Percentiles rank a stretch among this genome's conserved stretches.
phyloP scores from a whole-genome alignment of 2,113 vertebrate genomes.

The Atlantisia rogersi region DNA sequence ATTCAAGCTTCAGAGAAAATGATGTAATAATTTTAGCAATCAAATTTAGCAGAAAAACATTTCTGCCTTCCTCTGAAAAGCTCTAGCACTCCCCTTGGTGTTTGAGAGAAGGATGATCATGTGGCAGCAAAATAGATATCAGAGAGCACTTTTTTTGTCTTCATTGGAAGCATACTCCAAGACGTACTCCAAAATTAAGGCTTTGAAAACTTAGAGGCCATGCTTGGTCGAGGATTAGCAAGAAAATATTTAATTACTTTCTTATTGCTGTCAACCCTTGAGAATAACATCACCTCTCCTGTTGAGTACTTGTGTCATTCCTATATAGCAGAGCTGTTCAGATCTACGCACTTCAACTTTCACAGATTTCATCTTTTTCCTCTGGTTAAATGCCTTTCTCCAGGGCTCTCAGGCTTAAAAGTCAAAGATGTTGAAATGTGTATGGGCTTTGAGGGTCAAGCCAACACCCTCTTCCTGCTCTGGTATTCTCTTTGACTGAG shows the following conservation, averaged over 20 bases:
- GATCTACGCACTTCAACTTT: background rate
- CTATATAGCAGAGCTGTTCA: background rate
- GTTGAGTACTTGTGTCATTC: background rate
- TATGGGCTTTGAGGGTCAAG: background rate
- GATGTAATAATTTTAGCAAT: background rate
- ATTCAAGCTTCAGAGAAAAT: background rate
- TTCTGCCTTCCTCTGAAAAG: background rate
- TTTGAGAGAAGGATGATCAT: background rate
- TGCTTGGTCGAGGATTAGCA: background rate
- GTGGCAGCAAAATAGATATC: background rate
- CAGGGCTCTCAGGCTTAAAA: background rate
- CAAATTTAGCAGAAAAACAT: background rate
- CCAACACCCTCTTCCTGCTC: background rate
- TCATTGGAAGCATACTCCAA: background rate
- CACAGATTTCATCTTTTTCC: background rate
- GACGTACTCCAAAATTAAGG: background rate
- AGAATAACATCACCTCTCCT: background rate
- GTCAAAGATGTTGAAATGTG: background rate
- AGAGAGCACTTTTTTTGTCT: background rate
- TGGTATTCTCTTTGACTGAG: background rate
- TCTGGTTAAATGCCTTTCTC: background rate
- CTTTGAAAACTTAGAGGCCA: background rate
- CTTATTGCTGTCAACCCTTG: background rate
- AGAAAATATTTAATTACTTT: background rate
- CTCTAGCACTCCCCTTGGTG: slow-evolving; percentile 54